Percentiles rank a stretch among this genome's conserved stretches.
Evolutionary conservation across 1,140 invertebrate genomes (phyloP).

Genomic region (Drosophila miranda): DNA sequence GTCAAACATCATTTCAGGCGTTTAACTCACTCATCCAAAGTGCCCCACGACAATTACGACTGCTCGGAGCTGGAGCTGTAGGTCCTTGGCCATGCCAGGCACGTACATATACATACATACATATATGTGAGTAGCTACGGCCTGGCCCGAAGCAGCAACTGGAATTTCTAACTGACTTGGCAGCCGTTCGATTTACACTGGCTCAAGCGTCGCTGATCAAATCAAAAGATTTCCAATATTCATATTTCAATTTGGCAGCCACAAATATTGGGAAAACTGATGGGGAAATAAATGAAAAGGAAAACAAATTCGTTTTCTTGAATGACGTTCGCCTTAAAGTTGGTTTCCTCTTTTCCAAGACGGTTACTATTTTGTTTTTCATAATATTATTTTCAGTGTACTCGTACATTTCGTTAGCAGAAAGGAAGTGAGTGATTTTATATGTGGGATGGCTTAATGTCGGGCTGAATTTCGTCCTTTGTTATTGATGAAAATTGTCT

Average conservation of each 20-base stretch:
- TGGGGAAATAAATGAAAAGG: constrained; percentile 20
- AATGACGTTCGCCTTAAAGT: background rate
- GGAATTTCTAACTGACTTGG: constrained; percentile 43
- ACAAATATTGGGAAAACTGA: background rate
- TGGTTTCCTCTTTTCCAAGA: background rate
- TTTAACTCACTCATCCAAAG: constrained; percentile 64
- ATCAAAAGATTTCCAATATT: constrained; percentile 39
- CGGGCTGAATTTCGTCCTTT: constrained; percentile 35
- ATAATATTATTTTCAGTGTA: constrained; percentile 3
- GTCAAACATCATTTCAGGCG: constrained; percentile 55
- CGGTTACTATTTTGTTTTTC: too few species aligned
- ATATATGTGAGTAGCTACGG: constrained; percentile 8
- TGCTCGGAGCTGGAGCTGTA: constrained; percentile 14
- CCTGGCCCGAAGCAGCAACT: constrained; percentile 13
- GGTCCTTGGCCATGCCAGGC: constrained; percentile 29
- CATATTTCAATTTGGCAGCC: constrained; percentile 19
- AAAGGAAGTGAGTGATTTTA: constrained; percentile 14
- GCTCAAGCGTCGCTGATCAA: constrained; percentile 10
- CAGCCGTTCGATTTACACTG: constrained; percentile 43
- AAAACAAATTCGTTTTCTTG: constrained; percentile 24
- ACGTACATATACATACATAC: constrained; percentile 10
- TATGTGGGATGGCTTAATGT: constrained; percentile 47
- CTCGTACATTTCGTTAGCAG: background rate
- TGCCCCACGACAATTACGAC: constrained; percentile 36
- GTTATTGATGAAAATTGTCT: constrained; percentile 74